Percentiles rank a stretch among this genome's conserved stretches.
Evolutionary conservation across 2,113 vertebrate species (phyloP).

Genomic region (Lontra canadensis): DNA sequence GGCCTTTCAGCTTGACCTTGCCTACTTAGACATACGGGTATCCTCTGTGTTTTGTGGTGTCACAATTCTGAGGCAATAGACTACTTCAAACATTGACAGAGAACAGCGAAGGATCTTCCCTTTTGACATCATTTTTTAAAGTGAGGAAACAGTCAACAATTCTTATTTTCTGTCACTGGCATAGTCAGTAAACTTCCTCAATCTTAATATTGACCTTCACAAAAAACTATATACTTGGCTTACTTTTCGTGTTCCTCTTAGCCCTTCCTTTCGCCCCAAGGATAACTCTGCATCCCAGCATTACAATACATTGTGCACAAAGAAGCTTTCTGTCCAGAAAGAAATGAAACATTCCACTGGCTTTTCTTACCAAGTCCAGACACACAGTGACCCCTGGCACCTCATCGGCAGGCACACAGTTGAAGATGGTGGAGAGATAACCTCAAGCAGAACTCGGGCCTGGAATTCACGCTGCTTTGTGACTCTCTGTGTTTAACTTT

Average conservation of each 20-base stretch:
- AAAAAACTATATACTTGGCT: not conserved
- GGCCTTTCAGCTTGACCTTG: not conserved
- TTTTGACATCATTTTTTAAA: not conserved
- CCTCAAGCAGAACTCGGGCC: not conserved
- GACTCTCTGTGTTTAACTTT: not conserved
- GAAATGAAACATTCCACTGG: not conserved
- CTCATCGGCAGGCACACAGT: not conserved
- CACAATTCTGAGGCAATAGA: not conserved
- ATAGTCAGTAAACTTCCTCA: not conserved
- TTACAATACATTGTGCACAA: not conserved
- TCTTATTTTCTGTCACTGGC: not conserved
- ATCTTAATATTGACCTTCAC: not conserved
- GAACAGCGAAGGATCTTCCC: not conserved
- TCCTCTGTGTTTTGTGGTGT: not conserved
- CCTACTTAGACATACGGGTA: not conserved
- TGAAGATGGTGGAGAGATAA: constrained; percentile 11
- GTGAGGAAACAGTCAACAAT: not conserved
- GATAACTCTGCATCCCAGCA: not conserved
- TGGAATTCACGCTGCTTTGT: not conserved
- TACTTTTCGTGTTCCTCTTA: not conserved
- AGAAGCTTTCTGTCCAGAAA: constrained; percentile 52
- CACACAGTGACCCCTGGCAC: not conserved
- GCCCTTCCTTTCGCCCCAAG: not conserved
- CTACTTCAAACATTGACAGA: not conserved
- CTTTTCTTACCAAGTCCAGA: constrained; percentile 52